Base-by-base conservation (phyloP, 2,888 invertebrate genomes). In the Microplitis deprimator region DNA sequence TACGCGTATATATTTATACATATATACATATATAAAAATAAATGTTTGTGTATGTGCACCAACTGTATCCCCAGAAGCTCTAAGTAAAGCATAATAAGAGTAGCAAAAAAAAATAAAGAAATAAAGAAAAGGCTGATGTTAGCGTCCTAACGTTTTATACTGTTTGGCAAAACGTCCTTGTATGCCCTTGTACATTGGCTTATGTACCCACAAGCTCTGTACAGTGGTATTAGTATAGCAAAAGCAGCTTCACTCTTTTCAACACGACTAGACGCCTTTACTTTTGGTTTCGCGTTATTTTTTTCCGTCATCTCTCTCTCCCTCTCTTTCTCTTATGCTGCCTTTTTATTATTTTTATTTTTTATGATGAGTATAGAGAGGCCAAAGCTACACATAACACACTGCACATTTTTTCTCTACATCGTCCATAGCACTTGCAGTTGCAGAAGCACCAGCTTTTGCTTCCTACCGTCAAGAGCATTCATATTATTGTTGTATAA, bases 401-500 rank as follows among this genome's bases (percentile, higher is more conserved):
- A 50, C 50, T 13, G 10, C 50, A 50, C 13, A 50, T 13, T 50
- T 5, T 50, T 13, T 50, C 50, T 13, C 10, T 50, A 50, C 50
- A 13, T 8, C 50, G 50, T 50, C 50, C 50, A 50, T 50, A 50
- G 50, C 50, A 8, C 50, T 29, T 50, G 50, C 50, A 50, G 13
- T 50, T 50, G 50, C 50, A 50, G 50, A 50, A 50, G 50, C 50
- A 50, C 50, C 50, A 50, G 50, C 50, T 50, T 50, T 50, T 50
- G 50, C 50, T 50, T 50, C 10, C 50, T 50, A 50, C 50, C 50
- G 13, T 50, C 50, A 50, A 50, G 50, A 61, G 68, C 68, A 20
- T 29, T 62, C 68, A 68, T 71, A 78, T 78, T 78, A 78, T 78
- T 78, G 73, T 76, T 78, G 73, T 76, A 78, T 78, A 78, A 78